phyloP scores from a whole-genome alignment of 2,797 vertebrate species.

The Sebastes matsubarae region DNA sequence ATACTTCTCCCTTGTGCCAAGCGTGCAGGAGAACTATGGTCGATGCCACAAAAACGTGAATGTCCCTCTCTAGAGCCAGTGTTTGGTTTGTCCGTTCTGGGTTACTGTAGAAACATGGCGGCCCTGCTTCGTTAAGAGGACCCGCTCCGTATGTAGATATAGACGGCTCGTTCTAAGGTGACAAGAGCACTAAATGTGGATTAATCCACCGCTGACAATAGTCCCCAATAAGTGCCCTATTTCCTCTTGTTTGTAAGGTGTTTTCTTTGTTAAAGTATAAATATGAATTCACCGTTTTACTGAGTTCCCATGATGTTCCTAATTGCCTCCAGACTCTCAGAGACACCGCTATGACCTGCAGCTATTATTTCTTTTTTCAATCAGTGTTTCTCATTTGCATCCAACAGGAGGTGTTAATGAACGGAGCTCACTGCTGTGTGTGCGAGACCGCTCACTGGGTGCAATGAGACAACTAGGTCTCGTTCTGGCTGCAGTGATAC shows the following conservation, averaged over 20 bases:
- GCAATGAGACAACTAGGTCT: not conserved
- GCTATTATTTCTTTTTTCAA: not conserved
- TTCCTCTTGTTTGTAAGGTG: not conserved
- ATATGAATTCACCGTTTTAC: not conserved
- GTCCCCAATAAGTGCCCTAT: not conserved
- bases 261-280: not conserved
- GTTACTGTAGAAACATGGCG: too few relatives aligned
- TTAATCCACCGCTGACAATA: not conserved
- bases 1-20: too few relatives aligned
- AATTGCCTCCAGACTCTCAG: not conserved
- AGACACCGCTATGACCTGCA: conserved; percentile 10
- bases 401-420: conserved; percentile 9
- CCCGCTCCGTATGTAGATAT: too few relatives aligned
- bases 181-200: too few relatives aligned
- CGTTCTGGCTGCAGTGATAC: not conserved
- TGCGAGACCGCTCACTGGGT: not conserved
- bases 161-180: too few relatives aligned
- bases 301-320: not conserved
- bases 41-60: too few relatives aligned
- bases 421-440: not conserved
- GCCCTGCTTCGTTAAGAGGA: too few relatives aligned
- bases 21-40: too few relatives aligned
- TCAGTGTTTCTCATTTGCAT: conserved; percentile 8
- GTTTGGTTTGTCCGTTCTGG: too few relatives aligned
- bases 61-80: too few relatives aligned